These are phyloP conservation scores for Tapera naevia DNA, from an alignment of 2,797 vertebrate genomes.

Conservation along the genomic window DNA sequence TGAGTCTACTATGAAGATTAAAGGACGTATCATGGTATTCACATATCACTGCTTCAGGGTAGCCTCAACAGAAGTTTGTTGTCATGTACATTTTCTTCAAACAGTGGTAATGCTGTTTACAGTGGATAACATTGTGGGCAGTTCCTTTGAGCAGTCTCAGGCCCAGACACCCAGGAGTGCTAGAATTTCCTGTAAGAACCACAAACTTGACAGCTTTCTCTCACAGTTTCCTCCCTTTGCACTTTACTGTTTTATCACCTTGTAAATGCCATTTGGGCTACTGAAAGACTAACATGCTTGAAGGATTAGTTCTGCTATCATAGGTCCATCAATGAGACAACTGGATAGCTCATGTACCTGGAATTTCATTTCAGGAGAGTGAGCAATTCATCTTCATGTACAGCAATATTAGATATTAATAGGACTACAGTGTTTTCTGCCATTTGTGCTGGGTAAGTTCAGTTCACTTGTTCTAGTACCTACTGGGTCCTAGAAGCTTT, in stretches of 20 bases:
- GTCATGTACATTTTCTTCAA: neutral
- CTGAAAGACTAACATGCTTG: neutral
- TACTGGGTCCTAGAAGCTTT: neutral
- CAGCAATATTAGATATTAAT: neutral
- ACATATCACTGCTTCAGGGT: neutral
- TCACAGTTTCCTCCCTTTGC: neutral
- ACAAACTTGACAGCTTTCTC: neutral
- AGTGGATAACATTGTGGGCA: neutral
- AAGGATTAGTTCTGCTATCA: neutral
- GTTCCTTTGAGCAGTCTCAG: neutral
- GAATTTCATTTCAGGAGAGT: neutral
- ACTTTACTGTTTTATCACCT: neutral
- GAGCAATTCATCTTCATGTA: neutral
- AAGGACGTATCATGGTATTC: neutral
- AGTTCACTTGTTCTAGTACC: neutral
- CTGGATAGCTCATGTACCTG: neutral
- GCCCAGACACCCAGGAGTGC: neutral
- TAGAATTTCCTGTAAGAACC: neutral
- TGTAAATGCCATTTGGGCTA: neutral
- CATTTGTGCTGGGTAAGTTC: neutral
- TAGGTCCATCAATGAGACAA: neutral
- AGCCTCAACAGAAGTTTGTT: neutral
- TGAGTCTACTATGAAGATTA: neutral
- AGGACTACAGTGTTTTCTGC: neutral
- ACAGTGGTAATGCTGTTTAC: neutral